Base-by-base conservation (phyloP, 1,140 invertebrate genomes). In the Calliphora vicina region DNA sequence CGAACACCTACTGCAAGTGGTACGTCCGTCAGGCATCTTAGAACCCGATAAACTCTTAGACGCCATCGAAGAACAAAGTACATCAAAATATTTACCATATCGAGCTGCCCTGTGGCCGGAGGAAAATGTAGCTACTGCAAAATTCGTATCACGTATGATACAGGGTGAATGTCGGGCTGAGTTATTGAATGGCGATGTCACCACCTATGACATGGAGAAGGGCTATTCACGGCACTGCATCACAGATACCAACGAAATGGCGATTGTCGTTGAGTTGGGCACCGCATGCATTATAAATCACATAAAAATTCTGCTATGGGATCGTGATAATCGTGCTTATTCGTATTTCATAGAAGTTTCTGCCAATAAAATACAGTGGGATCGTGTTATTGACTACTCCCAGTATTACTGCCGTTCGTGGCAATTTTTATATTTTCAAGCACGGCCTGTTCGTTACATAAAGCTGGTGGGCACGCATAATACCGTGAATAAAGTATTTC, bases 261-360 rank as follows among this genome's bases (percentile, higher is more conserved):
- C 96, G 81, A 99, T 99, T 89, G 92, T 97, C 0, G 94, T 99
- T 15, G 95, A 97, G 89, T 93, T 99, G 17, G 96, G 95, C 80
- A 94, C 94, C 71, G 95, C 96, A 82, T 97, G 94, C 88, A 99
- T 99, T 87, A 94, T 99, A 84, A 99, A 99, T 93, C 96, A 98
- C 87, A 94, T 99, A 73, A 94, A 95, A 86, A 94, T 99, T 93
- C 92, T 99, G 74, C 92, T 99, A 0, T 99, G 98, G 98, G 98
- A 99, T 92, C 92, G 95, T 86, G 98, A 99, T 91, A 93, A 94
- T 87, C 94, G 97, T 83, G 97, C 97, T 1, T 99, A 99, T 92
- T 98, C 97, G 0, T 99, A 99, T 91, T 99, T 95, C 88, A 95
- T 99, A 84, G 98, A 99, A 91, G 96, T 99, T 13, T 99, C 97